phyloP scores from a whole-genome alignment of 2,113 vertebrate genomes.

The Amblyornis subalaris region DNA sequence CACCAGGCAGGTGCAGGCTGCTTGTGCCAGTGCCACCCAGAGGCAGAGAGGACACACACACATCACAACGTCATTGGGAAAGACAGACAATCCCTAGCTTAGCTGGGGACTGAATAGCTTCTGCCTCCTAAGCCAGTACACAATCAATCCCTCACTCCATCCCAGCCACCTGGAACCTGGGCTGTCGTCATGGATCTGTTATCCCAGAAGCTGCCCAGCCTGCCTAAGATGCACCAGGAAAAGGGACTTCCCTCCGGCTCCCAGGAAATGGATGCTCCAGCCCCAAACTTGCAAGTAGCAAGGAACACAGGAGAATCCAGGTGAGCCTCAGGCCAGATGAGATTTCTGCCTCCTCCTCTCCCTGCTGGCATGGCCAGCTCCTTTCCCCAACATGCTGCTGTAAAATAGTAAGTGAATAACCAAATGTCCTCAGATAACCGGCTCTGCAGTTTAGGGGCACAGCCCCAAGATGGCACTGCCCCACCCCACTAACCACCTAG shows the following conservation, averaged over 20 bases:
- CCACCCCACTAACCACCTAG: background rate
- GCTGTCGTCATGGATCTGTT: background rate
- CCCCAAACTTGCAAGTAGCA: background rate
- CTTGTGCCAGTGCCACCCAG: background rate
- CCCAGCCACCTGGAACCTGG: background rate
- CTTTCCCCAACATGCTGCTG: accelerated
- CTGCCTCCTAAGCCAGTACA: background rate
- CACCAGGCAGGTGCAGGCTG: background rate
- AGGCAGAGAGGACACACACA: background rate
- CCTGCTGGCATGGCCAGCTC: background rate
- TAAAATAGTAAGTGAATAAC: background rate
- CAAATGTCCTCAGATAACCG: accelerated
- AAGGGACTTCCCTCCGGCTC: background rate
- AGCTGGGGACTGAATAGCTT: background rate
- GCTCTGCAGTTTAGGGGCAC: background rate
- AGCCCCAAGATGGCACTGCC: background rate
- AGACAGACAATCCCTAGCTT: background rate
- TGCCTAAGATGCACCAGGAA: background rate
- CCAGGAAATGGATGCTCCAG: background rate
- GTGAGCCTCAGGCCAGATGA: background rate
- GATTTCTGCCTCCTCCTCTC: background rate
- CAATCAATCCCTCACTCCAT: background rate
- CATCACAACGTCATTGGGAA: background rate
- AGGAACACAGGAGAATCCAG: background rate
- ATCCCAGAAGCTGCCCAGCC: background rate